A percentile compares a stretch with the other conserved stretches of the same genome.
These are phyloP conservation scores for Callyntrura sp. DNA, from an alignment of 2,888 invertebrate genomes.

Conservation along the genomic window DNA sequence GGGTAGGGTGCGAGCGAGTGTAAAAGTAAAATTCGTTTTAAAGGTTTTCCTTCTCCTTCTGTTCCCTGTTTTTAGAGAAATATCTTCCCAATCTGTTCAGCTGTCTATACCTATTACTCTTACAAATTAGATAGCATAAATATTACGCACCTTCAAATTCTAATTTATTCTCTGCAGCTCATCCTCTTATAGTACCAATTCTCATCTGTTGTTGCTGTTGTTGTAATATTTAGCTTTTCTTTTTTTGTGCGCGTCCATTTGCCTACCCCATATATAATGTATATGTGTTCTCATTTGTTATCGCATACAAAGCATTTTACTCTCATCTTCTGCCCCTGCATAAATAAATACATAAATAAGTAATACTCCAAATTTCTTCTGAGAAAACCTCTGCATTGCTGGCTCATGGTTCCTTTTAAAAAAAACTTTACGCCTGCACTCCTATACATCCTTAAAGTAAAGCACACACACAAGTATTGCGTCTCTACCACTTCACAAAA, in stretches of 20 bases:
- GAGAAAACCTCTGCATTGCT: slow-evolving; percentile 31
- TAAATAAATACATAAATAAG: slow-evolving; percentile 40
- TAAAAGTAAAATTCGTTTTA: too few relatives aligned
- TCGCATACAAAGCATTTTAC: slow-evolving; percentile 37
- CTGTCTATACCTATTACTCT: slow-evolving; percentile 3
- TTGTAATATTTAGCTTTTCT: background rate
- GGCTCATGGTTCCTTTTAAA: too few relatives aligned
- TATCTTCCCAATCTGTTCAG: slow-evolving; percentile 13
- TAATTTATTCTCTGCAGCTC: background rate
- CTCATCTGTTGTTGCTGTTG: background rate
- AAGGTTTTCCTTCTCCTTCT: background rate
- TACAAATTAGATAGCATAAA: background rate
- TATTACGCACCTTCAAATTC: background rate
- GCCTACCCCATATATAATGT: too few relatives aligned
- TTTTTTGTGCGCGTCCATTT: slow-evolving; percentile 8
- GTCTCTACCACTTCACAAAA: background rate
- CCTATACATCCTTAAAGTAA: too few relatives aligned
- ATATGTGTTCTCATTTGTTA: slow-evolving; percentile 45
- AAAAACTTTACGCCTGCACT: background rate
- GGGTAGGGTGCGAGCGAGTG: too few relatives aligned
- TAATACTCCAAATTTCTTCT: slow-evolving; percentile 57
- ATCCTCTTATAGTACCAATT: too few relatives aligned
- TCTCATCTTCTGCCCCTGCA: too few relatives aligned
- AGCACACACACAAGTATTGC: slow-evolving; percentile 43
- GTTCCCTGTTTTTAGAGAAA: background rate